Evolutionary conservation across 2,113 vertebrate genomes (phyloP), one percentile per base, ranked within the genome.

Genomic region (Cyphotilapia sp.): DNA sequence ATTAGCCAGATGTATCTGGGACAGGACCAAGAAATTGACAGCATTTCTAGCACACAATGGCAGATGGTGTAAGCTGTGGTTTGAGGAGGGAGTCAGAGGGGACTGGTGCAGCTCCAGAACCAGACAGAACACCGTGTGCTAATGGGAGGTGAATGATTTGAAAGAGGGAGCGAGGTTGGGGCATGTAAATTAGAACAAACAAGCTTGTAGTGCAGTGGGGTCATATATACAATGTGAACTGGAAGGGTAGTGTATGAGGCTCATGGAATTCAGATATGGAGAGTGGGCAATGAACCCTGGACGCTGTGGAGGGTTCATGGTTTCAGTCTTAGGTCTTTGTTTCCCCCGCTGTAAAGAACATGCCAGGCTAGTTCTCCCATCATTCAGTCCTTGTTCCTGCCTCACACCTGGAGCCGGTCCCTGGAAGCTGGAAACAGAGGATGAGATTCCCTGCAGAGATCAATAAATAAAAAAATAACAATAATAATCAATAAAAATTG

Each of bases 81-180:
- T 66, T 35, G 61, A 66, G 31, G 17, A 66, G 10, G 61, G 31
- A 66, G 61, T 66, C 61, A 5, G 31, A 3, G 61, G 61, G 31
- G 61, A 66, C 17, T 5, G 31, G 61, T 66, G 59, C 59, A n/a
- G 6, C 31, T 7, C 59, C 31, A 19, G 31, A 33, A 35, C 59
- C 31, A n/a, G 59, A 35, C 31, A 63, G 31, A 63, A n/a, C 59
- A 63, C 0, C 4, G 1, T 2, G 59, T 7, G 7, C 31, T n/a
- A 12, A n/a, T 35, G 61, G 61, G 31, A 35, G 9, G 17, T 63
- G 59, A 63, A 63, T 63, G 59, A 66, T 35, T n/a, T n/a, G 31
- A 35, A 66, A 35, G 31, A 66, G 0, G 31, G 31, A 66, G 31
- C 17, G 17, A 66, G 2, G 17, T 66, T 0, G 3, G 61, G 61